Evolutionary conservation across 1,140 invertebrate genomes (phyloP).

Genomic region (Dreissena polymorpha): DNA sequence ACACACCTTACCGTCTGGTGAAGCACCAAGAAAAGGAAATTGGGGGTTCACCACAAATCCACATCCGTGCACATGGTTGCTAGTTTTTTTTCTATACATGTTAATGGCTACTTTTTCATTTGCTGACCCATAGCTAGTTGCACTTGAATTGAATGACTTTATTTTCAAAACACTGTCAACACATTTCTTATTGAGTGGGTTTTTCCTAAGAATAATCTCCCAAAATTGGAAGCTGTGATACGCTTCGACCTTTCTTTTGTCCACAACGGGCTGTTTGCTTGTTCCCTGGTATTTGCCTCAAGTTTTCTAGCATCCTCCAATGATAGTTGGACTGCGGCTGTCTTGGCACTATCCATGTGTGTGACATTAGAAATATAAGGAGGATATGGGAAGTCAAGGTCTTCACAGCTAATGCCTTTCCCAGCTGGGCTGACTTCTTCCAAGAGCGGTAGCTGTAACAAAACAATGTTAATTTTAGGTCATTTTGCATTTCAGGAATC

Average conservation of each 20-base stretch:
- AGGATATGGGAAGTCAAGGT: not conserved
- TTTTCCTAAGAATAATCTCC: slow-evolving; percentile 28
- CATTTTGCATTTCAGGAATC: not conserved
- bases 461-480: not conserved
- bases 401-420: not conserved
- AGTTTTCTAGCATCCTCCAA: not conserved
- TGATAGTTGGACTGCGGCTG: not conserved
- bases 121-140: too few species aligned
- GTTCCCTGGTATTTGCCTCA: slow-evolving; percentile 30
- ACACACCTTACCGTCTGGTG: too few species aligned
- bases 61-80: too few species aligned
- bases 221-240: too few species aligned
- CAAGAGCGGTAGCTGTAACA: slow-evolving; percentile 1
- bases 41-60: too few species aligned
- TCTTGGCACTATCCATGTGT: too few species aligned
- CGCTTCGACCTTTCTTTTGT: slow-evolving; percentile 14
- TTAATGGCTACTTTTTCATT: too few species aligned
- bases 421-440: not conserved
- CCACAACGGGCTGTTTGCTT: not conserved
- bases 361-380: not conserved
- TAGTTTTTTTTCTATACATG: too few species aligned
- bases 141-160: slow-evolving; percentile 11
- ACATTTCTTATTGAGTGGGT: not conserved
- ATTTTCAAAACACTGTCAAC: slow-evolving; percentile 8
- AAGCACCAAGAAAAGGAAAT: too few species aligned